Conservation (phyloP, 2,113 vertebrate genomes). For the Nyctibius bracteatus region DNA sequence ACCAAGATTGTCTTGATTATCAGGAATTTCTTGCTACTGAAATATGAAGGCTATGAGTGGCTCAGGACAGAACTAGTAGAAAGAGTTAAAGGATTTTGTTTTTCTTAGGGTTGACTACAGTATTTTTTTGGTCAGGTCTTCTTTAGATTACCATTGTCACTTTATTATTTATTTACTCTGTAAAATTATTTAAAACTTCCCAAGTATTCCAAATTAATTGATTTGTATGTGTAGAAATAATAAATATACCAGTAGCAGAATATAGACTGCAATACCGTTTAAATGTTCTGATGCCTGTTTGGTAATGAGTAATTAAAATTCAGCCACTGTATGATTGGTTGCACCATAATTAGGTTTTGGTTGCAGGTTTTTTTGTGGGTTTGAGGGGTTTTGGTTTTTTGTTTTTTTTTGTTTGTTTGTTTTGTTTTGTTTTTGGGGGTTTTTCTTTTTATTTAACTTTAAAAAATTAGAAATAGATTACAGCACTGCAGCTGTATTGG, state of each 20-base stretch:
- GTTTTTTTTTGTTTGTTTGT: not conserved
- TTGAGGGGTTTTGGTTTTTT: not conserved
- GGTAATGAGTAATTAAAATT: not conserved
- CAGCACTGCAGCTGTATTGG: conserved; percentile 60
- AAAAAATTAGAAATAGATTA: not conserved
- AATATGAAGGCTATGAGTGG: not conserved
- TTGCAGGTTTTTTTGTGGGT: not conserved
- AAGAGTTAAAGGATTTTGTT: not conserved
- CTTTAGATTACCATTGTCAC: not conserved
- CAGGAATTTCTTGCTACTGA: not conserved
- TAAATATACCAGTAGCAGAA: not conserved
- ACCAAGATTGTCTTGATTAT: not conserved
- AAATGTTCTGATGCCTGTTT: not conserved
- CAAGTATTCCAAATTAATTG: not conserved
- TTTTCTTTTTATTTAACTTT: not conserved
- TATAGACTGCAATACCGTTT: not conserved
- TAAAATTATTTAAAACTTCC: not conserved
- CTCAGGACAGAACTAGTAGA: not conserved
- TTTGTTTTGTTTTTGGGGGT: not conserved
- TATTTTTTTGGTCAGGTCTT: not conserved
- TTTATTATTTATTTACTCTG: not conserved
- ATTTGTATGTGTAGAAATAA: not conserved
- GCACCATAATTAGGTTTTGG: not conserved
- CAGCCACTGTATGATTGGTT: not conserved
- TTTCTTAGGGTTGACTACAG: not conserved